phyloP scores from a whole-genome alignment of 2,113 vertebrate genomes.

The Illadopsis cleaveri region DNA sequence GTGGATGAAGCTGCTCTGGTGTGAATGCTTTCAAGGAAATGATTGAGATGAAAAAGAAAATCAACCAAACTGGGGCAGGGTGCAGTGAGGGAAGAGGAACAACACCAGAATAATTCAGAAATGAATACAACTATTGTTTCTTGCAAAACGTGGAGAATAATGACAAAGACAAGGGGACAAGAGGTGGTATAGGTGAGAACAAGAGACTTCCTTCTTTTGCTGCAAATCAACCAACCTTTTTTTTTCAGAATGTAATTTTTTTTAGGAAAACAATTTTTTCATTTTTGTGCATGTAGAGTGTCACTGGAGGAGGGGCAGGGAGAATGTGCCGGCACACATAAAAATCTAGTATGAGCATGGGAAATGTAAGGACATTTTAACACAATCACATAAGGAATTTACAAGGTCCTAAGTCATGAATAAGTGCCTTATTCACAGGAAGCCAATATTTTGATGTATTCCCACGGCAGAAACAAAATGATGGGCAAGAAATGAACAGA shows the following conservation, averaged over 20 bases:
- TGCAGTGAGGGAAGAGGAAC: not conserved
- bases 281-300: not conserved
- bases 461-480: slow-evolving; percentile 27
- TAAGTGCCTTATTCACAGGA: slow-evolving; percentile 45
- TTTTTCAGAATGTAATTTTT: not conserved
- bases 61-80: not conserved
- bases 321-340: not conserved
- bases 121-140: not conserved
- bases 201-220: not conserved
- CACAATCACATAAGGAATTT: slow-evolving; percentile 55
- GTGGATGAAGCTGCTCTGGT: not conserved
- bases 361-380: slow-evolving; percentile 46
- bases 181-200: not conserved
- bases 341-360: slow-evolving; percentile 12
- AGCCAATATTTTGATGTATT: slow-evolving; percentile 52
- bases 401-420: slow-evolving; percentile 43
- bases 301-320: not conserved
- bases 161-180: not conserved
- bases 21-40: slow-evolving; percentile 11
- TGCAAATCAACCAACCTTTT: not conserved
- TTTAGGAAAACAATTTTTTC: not conserved
- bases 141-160: not conserved
- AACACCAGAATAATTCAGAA: not conserved
- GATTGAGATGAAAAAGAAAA: not conserved
- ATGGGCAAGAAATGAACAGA: slow-evolving; percentile 35